phyloP scores from a whole-genome alignment of 2,888 invertebrate species.

The Pollenia amentaria region DNA sequence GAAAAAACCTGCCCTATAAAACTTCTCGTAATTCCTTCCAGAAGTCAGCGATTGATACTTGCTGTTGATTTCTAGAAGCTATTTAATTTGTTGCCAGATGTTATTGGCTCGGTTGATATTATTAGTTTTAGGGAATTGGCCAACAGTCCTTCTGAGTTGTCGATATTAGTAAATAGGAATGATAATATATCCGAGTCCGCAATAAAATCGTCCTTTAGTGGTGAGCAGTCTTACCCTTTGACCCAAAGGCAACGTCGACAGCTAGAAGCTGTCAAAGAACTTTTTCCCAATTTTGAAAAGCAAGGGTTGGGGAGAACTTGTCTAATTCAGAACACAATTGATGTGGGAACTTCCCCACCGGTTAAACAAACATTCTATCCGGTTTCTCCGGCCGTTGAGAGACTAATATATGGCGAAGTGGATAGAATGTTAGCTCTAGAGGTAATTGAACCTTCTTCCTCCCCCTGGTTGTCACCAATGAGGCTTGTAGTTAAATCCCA shows the following conservation, averaged over 20 bases:
- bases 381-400: background rate
- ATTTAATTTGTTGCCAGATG: slow-evolving; percentile 16
- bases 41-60: slow-evolving; percentile 39
- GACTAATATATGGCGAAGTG: background rate
- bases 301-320: background rate
- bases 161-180: too few species aligned
- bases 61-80: slow-evolving; percentile 49
- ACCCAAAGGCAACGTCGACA: background rate
- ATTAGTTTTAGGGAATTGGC: background rate
- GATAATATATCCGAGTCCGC: background rate
- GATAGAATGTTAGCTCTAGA: slow-evolving; percentile 3
- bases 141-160: too few species aligned
- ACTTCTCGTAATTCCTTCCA: slow-evolving; percentile 40
- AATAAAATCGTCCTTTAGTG: background rate
- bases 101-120: slow-evolving; percentile 17
- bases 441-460: slow-evolving; percentile 4
- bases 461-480: slow-evolving; percentile 3
- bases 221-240: background rate
- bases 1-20: background rate
- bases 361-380: slow-evolving; percentile 4
- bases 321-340: background rate
- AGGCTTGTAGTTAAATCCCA: background rate
- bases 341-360: background rate
- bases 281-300: slow-evolving; percentile 3
- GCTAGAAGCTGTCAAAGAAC: background rate